phyloP scores from a whole-genome alignment of 2,797 vertebrate genomes.

The Phaenicophaeus curvirostris region DNA sequence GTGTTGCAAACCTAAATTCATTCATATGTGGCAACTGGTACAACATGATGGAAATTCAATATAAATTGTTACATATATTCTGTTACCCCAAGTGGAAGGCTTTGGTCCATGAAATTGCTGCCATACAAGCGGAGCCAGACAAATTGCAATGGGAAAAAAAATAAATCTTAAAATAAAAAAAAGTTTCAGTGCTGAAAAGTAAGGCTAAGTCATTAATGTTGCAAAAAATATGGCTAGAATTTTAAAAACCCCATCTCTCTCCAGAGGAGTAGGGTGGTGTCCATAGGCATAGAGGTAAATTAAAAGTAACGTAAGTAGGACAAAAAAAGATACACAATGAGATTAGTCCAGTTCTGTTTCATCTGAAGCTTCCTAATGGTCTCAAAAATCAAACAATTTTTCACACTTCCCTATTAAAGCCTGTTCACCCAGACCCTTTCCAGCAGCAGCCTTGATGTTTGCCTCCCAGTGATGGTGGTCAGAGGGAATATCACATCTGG shows the following conservation, averaged over 20 bases:
- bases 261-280: background rate
- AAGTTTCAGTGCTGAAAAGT: background rate
- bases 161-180: background rate
- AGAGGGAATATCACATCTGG: background rate
- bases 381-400: background rate
- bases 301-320: background rate
- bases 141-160: background rate
- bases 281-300: background rate
- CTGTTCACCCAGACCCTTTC: background rate
- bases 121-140: background rate
- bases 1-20: constrained; percentile 32
- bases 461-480: background rate
- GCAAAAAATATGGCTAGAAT: background rate
- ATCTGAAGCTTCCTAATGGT: background rate
- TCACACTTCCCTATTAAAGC: background rate
- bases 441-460: background rate
- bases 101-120: constrained; percentile 66
- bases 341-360: background rate
- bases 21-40: constrained; percentile 17
- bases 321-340: background rate
- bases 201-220: background rate
- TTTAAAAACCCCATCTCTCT: background rate
- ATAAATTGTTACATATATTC: constrained; percentile 51
- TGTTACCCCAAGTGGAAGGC: constrained; percentile 33
- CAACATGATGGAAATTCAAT: constrained; percentile 59